Base-by-base conservation (phyloP, 2,797 vertebrate genomes). In the Enteromius afrohamiltoni region DNA sequence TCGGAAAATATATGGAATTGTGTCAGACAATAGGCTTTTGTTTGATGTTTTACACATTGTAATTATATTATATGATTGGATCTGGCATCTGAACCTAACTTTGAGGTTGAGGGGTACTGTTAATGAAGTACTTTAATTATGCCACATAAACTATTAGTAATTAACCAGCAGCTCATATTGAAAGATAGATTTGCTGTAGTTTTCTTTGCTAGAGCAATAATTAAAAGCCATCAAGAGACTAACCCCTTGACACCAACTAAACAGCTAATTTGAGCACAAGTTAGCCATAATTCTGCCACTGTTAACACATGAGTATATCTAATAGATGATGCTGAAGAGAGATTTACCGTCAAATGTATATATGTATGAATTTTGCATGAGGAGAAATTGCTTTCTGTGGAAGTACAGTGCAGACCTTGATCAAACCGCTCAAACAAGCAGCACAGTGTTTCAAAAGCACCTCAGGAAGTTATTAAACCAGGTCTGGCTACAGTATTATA, bases 221-320 rank as follows among this genome's bases (percentile, higher is more conserved):
- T 73, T 81, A 73, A 71, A 81, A 64, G 37, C 37, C 67, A 81
- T 64, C 13, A 31, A 62, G 13, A 49, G 40, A 49, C 42, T 62
- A 53, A 73, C 79, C 79, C 13, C n/a, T 5, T 73, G 53, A 73
- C 40, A 81, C 29, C 26, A 64, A 81, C 40, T 64, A 73, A 81
- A 73, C 69, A 64, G 55, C 69, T 73, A 37, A 64, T 81, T 58
- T 81, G 19, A 73, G 79, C 40, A 34, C 40, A 71, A 73, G 73
- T 73, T 11, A 81, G 47, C 40, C 40, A 34, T 81, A 60, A 73
- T 81, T 77, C 17, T 10, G 31, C 16, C 21, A 73, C 26, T 73
- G 45, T 79, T 71, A 34, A 21, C 7, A 70, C 13, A 47, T 62
- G 19, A 71, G 45, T 34, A 62, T 64, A n/a, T 1, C 23, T 17